Conservation (phyloP, 1,140 invertebrate species). For the Rhizoglyphus robini region DNA sequence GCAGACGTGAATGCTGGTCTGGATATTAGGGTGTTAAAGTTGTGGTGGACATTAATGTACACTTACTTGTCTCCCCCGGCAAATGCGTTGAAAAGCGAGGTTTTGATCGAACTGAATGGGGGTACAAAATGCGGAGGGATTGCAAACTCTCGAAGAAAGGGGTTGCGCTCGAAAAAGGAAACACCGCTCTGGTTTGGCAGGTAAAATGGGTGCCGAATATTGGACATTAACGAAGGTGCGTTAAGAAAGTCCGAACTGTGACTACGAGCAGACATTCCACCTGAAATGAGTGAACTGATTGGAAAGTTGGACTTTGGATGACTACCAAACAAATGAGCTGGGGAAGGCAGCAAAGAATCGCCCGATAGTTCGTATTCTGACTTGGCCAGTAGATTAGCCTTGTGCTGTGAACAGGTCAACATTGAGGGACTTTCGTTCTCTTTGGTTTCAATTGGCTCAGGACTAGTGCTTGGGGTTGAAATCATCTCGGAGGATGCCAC, state of each 20-base stretch:
- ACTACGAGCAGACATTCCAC: background rate
- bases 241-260: background rate
- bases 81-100: background rate
- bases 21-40: background rate
- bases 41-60: background rate
- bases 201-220: constrained; percentile 6
- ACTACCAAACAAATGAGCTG: background rate
- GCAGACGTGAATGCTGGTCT: background rate
- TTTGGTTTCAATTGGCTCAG: constrained; percentile 10
- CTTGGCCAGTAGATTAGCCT: background rate
- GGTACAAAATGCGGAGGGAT: constrained; percentile 12
- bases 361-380: background rate
- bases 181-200: background rate
- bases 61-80: constrained; percentile 2
- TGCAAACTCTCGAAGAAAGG: constrained; percentile 7
- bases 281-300: constrained; percentile 11
- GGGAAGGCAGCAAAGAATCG: background rate
- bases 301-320: constrained; percentile 4
- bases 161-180: constrained; percentile 8
- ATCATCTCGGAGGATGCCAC: constrained; percentile 2
- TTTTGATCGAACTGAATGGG: constrained; percentile 9
- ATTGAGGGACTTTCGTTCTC: background rate
- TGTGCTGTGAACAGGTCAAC: background rate
- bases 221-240: background rate
- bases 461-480: constrained; percentile 12